These are phyloP conservation scores for Leptopilina myrica DNA, from an alignment of 2,888 invertebrate genomes.

Conservation along the genomic window DNA sequence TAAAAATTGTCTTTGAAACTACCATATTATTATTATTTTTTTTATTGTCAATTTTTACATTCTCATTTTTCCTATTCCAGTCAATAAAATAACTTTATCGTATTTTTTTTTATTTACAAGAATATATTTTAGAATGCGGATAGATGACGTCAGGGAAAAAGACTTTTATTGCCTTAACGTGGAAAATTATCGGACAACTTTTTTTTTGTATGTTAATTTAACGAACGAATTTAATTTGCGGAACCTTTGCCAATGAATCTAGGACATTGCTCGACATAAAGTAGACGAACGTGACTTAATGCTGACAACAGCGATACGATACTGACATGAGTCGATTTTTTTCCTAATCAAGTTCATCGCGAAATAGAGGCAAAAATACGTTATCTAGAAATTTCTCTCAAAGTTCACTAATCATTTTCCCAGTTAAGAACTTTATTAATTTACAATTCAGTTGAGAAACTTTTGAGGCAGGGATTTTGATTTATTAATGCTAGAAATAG, in stretches of 20 bases:
- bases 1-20: too few relatives aligned
- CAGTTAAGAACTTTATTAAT: not conserved
- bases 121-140: not conserved
- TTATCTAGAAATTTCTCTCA: not conserved
- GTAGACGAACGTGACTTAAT: constrained; percentile 48
- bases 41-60: not conserved
- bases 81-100: not conserved
- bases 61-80: not conserved
- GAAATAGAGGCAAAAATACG: not conserved
- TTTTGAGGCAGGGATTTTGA: not conserved
- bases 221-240: constrained; percentile 42
- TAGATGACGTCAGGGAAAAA: not conserved
- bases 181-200: constrained; percentile 25
- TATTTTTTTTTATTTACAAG: not conserved
- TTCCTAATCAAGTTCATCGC: constrained; percentile 39
- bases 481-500: not conserved
- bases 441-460: not conserved
- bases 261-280: constrained; percentile 50
- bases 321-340: constrained; percentile 41
- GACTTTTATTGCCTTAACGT: not conserved
- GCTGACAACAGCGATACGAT: constrained; percentile 50
- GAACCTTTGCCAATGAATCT: constrained; percentile 58
- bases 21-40: too few relatives aligned
- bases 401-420: constrained; percentile 35
- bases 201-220: constrained; percentile 13